These are phyloP conservation scores for Actinemys pallida DNA, from an alignment of 2,113 vertebrate species.

Conservation along the genomic window DNA sequence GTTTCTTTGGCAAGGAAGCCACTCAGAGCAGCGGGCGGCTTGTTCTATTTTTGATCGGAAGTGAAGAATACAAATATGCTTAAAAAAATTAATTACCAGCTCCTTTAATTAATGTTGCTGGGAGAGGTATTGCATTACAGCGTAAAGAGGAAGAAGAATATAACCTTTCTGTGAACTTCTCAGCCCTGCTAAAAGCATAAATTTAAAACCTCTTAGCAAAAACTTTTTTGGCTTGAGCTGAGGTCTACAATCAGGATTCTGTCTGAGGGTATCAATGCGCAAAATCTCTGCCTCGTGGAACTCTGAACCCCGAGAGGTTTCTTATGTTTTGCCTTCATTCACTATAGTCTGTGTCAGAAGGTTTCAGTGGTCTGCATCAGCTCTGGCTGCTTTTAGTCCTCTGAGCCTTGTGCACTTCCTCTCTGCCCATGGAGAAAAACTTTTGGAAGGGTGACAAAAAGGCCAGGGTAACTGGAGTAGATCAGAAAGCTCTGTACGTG, in stretches of 20 bases:
- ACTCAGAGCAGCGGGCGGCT: not conserved
- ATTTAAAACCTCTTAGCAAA: slow-evolving; percentile 66
- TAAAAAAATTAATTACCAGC: slow-evolving; percentile 58
- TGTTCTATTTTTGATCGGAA: not conserved
- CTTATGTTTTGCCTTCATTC: slow-evolving; percentile 72
- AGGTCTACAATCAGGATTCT: slow-evolving; percentile 77
- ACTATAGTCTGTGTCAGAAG: slow-evolving; percentile 53
- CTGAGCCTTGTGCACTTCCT: slow-evolving; percentile 13
- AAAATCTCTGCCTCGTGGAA: slow-evolving; percentile 67
- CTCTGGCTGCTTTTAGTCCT: slow-evolving; percentile 41
- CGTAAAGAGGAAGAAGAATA: slow-evolving; percentile 54
- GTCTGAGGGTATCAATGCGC: slow-evolving; percentile 72
- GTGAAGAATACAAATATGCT: slow-evolving; percentile 19
- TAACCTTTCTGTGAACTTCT: slow-evolving; percentile 75
- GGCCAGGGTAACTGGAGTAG: slow-evolving; percentile 25
- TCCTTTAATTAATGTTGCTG: slow-evolving; percentile 60
- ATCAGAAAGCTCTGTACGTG: slow-evolving; percentile 21
- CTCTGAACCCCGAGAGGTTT: slow-evolving; percentile 46
- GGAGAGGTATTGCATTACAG: slow-evolving; percentile 64
- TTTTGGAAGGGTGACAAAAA: slow-evolving; percentile 28
- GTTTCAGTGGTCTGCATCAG: slow-evolving; percentile 30
- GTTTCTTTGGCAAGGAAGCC: not conserved
- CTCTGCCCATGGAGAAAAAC: not conserved
- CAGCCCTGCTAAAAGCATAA: slow-evolving; percentile 67
- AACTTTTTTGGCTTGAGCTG: slow-evolving; percentile 69